Evolutionary conservation across 2,797 vertebrate genomes (phyloP), one percentile per base, ranked within the genome.

Genomic region (Astyanax mexicanus): DNA sequence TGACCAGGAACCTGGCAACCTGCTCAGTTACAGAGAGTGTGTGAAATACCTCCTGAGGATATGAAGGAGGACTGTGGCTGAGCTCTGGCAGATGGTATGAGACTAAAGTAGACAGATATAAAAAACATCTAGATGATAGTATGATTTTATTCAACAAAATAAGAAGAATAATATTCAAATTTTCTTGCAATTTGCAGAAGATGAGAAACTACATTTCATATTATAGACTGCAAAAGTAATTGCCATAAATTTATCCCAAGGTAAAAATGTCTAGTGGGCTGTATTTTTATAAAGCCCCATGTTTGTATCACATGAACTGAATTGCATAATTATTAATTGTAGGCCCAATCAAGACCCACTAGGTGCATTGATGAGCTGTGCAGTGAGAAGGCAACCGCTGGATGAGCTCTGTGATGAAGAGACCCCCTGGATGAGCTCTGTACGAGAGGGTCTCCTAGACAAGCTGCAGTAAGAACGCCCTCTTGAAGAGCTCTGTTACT

Each of bases 1-100:
- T 55, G 52, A 52, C 32, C 29, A 72, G 32, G 54, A 78, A 87
- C 87, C 80, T 85, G 88, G 83, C 86, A 89, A 81, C 80, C 32
- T 42, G 78, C 62, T 66, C 52, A 35, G 54, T 58, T 65, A 65
- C 19, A 25, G 42, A 37, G 72, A 72, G 27, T 58, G 61, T 65
- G 60, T 71, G 61, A 47, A 47, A 62, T 47, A 54, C 35, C 19
- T 42, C 37, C 51, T 25, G 45, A 69, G 60, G n/a, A n/a, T n/a
- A n/a, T n/a, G n/a, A n/a, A n/a, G n/a, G n/a, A n/a, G n/a, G n/a
- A 61, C 42, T 42, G 35, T 37, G 40, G 6, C 32, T 49, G 68
- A 70, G 52, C 44, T 54, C 17, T n/a, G 49, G 40, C 75, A 64
- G 57, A 17, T 19, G 54, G 47, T 15, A 55, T 55, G n/a, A n/a